These are phyloP conservation scores for Microctonus brassicae DNA, from an alignment of 2,888 invertebrate species.

Conservation along the genomic window DNA sequence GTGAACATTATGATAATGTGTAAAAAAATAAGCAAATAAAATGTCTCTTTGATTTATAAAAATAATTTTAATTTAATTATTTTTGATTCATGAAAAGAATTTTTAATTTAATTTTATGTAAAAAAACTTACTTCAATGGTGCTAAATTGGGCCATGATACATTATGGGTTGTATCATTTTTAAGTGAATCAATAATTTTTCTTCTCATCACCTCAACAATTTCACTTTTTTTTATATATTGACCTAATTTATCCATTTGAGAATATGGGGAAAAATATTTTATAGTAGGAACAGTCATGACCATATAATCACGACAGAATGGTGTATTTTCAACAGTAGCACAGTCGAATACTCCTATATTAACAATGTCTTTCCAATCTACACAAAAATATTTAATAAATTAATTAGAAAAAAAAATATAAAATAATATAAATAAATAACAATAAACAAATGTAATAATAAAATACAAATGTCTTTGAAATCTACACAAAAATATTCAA, in stretches of 20 bases:
- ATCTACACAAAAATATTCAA: not conserved
- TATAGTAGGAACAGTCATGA: constrained; percentile 90
- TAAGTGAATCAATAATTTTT: constrained; percentile 73
- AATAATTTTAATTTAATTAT: constrained; percentile 47
- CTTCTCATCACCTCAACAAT: constrained; percentile 73
- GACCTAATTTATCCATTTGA: constrained; percentile 75
- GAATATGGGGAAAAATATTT: constrained; percentile 81
- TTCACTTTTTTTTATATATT: constrained; percentile 72
- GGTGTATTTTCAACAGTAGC: constrained; percentile 69
- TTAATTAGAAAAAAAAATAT: too few species aligned
- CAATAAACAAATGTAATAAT: too few species aligned
- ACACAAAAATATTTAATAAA: too few species aligned
- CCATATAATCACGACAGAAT: constrained; percentile 87
- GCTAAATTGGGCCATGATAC: constrained; percentile 76
- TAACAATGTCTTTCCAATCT: not conserved
- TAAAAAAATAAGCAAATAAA: not conserved
- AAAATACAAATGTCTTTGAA: too few species aligned
- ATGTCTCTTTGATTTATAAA: not conserved
- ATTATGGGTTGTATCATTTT: constrained; percentile 74
- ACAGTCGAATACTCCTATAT: not conserved
- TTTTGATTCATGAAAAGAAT: too few species aligned
- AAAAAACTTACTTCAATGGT: not conserved
- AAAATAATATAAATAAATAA: too few species aligned
- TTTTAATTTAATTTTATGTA: too few species aligned
- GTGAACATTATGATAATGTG: constrained; percentile 30